Evolutionary conservation across 2,113 vertebrate species (phyloP).

Genomic region (Gadus macrocephalus): DNA sequence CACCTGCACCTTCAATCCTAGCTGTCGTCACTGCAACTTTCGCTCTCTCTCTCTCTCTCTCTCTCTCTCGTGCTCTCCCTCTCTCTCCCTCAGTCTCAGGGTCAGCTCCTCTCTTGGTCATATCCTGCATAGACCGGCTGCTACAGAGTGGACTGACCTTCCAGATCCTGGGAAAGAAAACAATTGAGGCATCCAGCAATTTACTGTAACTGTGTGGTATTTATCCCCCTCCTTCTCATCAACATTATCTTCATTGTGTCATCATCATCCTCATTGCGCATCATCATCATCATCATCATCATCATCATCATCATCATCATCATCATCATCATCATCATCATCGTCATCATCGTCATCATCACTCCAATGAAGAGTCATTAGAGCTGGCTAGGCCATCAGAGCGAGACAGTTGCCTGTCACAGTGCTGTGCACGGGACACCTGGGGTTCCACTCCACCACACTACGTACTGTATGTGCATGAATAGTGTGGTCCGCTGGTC

Average conservation of each 20-base stretch:
- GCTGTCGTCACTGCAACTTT: constrained; percentile 54
- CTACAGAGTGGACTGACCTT: constrained; percentile 55
- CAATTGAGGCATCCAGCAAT: constrained; percentile 37
- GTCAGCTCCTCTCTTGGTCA: constrained; percentile 32
- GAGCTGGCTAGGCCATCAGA: not conserved
- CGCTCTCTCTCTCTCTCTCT: constrained; percentile 8
- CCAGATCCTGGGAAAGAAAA: constrained; percentile 62
- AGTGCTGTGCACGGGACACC: constrained; percentile 53
- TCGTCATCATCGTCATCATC: no score
- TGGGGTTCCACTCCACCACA: constrained; percentile 65
- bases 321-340: not conserved
- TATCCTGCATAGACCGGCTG: constrained; percentile 64
- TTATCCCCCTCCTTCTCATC: constrained; percentile 31
- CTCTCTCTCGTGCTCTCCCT: constrained; percentile 13
- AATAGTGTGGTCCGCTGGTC: no score
- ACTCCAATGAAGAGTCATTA: not conserved
- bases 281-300: no score
- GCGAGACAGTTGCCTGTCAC: constrained; percentile 36
- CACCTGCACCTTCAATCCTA: constrained; percentile 41
- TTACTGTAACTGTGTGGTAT: constrained; percentile 41
- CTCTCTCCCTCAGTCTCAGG: constrained; percentile 1
- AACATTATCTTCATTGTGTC: constrained; percentile 31
- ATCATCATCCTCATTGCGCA: not conserved
- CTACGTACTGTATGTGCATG: constrained; percentile 22
- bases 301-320: not conserved